phyloP scores from a whole-genome alignment of 2,113 vertebrate species.

The Syngnathoides biaculeatus region DNA sequence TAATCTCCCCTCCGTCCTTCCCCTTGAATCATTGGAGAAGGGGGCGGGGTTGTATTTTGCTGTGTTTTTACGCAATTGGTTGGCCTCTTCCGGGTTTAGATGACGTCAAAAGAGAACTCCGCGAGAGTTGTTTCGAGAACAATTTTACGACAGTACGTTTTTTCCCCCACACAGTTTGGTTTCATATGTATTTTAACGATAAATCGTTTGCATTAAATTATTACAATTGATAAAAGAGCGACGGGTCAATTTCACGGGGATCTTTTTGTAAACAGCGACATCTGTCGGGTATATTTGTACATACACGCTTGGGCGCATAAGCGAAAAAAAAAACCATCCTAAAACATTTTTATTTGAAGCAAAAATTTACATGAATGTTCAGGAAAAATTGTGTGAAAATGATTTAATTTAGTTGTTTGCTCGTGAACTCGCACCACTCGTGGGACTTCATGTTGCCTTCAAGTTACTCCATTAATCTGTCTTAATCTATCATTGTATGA shows the following conservation, averaged over 20 bases:
- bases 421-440: background rate
- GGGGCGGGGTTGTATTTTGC: constrained; percentile 49
- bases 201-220: background rate
- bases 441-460: background rate
- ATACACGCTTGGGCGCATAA: background rate
- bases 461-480: background rate
- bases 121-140: background rate
- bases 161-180: no score
- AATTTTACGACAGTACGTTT: background rate
- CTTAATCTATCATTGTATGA: background rate
- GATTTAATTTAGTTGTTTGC: background rate
- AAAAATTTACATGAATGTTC: background rate
- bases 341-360: background rate
- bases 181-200: background rate
- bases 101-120: background rate
- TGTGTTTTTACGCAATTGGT: constrained; percentile 35
- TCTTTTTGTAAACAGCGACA: constrained; percentile 24
- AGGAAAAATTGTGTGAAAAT: background rate
- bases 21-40: constrained; percentile 56
- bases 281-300: constrained; percentile 4
- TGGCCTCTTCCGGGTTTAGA: constrained; percentile 68
- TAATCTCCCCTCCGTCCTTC: constrained; percentile 66
- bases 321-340: background rate
- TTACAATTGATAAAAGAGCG: background rate
- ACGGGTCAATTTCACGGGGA: background rate